Evolutionary conservation across 2,888 invertebrate genomes (phyloP), one percentile per base, ranked within the genome.

Genomic region (Cataglyphis albicans): DNA sequence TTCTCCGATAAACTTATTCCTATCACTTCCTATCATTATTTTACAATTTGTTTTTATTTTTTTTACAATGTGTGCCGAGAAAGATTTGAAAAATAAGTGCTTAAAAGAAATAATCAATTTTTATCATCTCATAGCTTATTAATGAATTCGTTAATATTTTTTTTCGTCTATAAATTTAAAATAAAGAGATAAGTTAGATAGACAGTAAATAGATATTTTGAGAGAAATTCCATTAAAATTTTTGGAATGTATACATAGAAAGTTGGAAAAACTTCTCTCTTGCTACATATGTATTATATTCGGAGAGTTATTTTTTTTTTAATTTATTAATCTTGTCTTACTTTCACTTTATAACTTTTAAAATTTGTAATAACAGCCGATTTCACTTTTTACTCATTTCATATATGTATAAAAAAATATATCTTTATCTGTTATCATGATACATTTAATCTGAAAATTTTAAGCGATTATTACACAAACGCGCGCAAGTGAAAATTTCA

Each of bases 361-460:
- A 25, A 57, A 57, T 25, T 21, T 9, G 1, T 57, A 57, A 57
- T 57, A 6, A 59, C 29, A 59, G 29, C 15, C 29, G 9, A 55
- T n/a, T 55, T 55, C 9, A 29, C 25, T 59, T 29, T 15, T 1
- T 29, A 59, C 5, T 57, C 12, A 25, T 10, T 57, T 25, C 12
- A 12, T 25, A 25, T 57, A 12, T 25, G 12, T 57, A 21, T 5
- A 57, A 57, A 57, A 57, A 5, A 21, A 21, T 57, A 59, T 29
- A 29, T 68, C 9, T 10, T n/a, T 65, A 3, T 64, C 1, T 44
- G 3, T 57, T 72, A 68, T n/a, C 3, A 10, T 48, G 29, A 15
- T n/a, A 70, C 57, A 35, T n/a, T 59, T 57, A 72, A 72, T 18
- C 1, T 29, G 41, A 41, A 57, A 44, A 12, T 29, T n/a, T 55